Evolutionary conservation across 2,888 invertebrate genomes (phyloP), one percentile per base, ranked within the genome.

Genomic region (Taenaris catops): DNA sequence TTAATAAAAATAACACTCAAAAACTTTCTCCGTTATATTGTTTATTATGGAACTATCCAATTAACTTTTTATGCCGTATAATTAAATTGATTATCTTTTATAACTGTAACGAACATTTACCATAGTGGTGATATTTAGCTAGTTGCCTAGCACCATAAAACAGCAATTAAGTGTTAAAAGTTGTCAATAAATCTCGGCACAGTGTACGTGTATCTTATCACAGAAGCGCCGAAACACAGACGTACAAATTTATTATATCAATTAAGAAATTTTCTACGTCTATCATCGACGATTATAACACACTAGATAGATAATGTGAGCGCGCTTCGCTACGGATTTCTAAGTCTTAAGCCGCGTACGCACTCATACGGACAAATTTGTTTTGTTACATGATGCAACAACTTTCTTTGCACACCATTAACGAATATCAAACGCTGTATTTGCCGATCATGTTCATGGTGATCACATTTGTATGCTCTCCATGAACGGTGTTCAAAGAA

Each of bases 241-340:
- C 55, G 61, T 60, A 71, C 71, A 70, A 64, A 74, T 80, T 80
- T 75, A 79, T 79, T 71, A 57, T 63, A 65, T 74, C 72, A 76
- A 83, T 84, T 80, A 76, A 70, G 55, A 53, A 66, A 75, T 78
- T 72, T 64, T 78, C 72, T 64, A 72, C 71, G 68, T 72, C 59
- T 58, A 56, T 54, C 58, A 64, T 20, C 10, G 50, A 57, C 59
- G 5, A 34, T 25, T 34, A 17, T 8, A 28, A 8, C 11, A 4
- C 8, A 8, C 16, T 14, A n/a, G n/a, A n/a, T n/a, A n/a, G n/a
- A n/a, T n/a, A n/a, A n/a, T n/a, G n/a, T n/a, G n/a, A n/a, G n/a
- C n/a, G n/a, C n/a, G n/a, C n/a, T n/a, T n/a, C n/a, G n/a, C n/a
- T n/a, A n/a, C n/a, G n/a, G n/a, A n/a, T n/a, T n/a, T n/a, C n/a